phyloP scores from a whole-genome alignment of 2,888 invertebrate genomes.

The Lithodes maja region DNA sequence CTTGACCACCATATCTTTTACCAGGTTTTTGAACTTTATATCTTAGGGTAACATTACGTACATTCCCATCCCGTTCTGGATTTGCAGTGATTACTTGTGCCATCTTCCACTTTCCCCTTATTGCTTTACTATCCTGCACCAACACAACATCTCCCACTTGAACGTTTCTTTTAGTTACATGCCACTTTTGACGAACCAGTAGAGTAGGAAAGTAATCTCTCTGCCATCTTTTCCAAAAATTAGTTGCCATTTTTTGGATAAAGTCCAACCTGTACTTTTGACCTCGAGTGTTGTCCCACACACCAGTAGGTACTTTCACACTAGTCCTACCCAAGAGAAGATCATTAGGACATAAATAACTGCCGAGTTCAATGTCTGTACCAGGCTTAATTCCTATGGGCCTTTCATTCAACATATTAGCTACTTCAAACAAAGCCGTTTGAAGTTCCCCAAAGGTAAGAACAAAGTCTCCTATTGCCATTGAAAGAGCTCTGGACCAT shows the following conservation, averaged over 20 bases:
- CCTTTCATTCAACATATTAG: constrained; percentile 22
- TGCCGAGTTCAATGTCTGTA: too few species aligned
- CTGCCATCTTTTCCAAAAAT: constrained; percentile 18
- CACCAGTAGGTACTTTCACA: background rate
- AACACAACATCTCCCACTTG: background rate
- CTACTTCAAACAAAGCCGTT: background rate
- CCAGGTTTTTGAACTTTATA: constrained; percentile 3
- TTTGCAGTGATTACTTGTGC: background rate
- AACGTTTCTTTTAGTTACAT: background rate
- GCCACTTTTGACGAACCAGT: background rate
- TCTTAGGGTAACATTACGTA: background rate
- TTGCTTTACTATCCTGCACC: background rate
- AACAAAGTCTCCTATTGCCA: background rate
- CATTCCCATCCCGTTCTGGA: background rate
- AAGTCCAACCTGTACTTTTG: background rate
- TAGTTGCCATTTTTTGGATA: background rate
- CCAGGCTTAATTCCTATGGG: background rate
- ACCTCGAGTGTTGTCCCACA: background rate
- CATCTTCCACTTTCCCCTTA: background rate
- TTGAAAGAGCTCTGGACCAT: background rate
- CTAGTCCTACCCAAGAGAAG: background rate
- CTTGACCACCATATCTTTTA: background rate
- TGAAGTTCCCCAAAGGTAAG: constrained; percentile 11
- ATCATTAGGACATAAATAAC: constrained; percentile 13
- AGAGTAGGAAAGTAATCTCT: constrained; percentile 4